Evolutionary conservation across 1,140 invertebrate genomes (phyloP).

Genomic region (Choristoneura fumiferana): DNA sequence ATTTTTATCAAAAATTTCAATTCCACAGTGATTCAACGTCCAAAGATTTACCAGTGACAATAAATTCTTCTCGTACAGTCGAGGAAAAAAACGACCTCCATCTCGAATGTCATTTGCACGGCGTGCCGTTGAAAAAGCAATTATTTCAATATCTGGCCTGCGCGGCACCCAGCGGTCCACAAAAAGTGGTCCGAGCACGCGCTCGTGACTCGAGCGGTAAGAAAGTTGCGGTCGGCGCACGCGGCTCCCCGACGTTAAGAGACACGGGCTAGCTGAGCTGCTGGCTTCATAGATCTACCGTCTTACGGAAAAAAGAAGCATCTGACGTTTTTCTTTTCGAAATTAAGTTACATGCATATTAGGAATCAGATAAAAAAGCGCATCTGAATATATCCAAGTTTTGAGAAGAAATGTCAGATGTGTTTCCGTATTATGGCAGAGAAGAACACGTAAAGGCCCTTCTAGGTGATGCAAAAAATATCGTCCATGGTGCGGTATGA

Average conservation of each 20-base stretch:
- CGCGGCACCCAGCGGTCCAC: constrained; percentile 55
- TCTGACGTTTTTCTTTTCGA: too few species aligned
- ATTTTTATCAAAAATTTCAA: constrained; percentile 38
- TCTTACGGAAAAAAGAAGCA: too few species aligned
- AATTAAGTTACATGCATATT: too few species aligned
- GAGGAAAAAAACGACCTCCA: constrained; percentile 72
- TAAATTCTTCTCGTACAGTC: constrained; percentile 57
- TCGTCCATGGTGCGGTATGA: too few species aligned
- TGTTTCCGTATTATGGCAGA: too few species aligned
- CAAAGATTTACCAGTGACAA: constrained; percentile 64
- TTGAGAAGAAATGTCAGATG: too few species aligned
- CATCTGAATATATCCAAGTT: too few species aligned
- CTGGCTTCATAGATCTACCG: too few species aligned
- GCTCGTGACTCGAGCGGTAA: constrained; percentile 57
- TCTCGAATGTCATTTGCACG: constrained; percentile 77
- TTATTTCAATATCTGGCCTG: constrained; percentile 20
- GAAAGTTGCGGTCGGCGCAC: constrained; percentile 46
- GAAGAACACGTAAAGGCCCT: too few species aligned
- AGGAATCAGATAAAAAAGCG: too few species aligned
- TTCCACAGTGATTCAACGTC: constrained; percentile 15
- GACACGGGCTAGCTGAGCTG: too few species aligned
- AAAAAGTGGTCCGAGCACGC: constrained; percentile 67
- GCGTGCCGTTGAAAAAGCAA: constrained; percentile 74
- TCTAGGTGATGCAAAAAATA: too few species aligned
- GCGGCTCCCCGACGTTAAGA: neutral